Evolutionary conservation across 2,888 invertebrate genomes (phyloP).

Genomic region (Noctua comes): DNA sequence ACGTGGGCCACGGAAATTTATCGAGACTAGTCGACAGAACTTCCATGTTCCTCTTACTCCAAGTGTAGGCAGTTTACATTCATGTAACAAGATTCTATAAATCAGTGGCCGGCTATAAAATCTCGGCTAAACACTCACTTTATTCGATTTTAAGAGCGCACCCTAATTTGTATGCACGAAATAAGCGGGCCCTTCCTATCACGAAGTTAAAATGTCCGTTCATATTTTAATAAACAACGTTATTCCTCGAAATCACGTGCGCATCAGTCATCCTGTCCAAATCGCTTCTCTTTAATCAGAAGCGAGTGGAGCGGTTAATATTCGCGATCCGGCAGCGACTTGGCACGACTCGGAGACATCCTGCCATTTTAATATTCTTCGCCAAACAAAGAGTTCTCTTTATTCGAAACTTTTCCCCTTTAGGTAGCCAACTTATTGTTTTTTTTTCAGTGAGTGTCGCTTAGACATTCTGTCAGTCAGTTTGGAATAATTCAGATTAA

Average conservation of each 20-base stretch:
- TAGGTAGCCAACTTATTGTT: conserved; percentile 81
- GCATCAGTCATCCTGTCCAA: conserved; percentile 86
- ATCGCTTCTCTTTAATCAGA: conserved; percentile 86
- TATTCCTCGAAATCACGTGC: conserved; percentile 84
- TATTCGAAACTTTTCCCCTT: conserved; percentile 81
- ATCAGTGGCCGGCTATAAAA: conserved; percentile 78
- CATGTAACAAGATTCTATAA: conserved; percentile 77
- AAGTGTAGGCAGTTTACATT: conserved; percentile 78
- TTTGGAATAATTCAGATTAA: conserved; percentile 88
- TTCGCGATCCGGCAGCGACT: conserved; percentile 80
- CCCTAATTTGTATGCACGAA: conserved; percentile 85
- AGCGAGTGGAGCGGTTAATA: conserved; percentile 83
- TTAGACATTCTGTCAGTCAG: conserved; percentile 87
- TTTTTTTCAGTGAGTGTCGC: conserved; percentile 75
- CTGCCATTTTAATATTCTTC: conserved; percentile 85
- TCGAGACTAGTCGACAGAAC: conserved; percentile 76
- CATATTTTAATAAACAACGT: conserved; percentile 85
- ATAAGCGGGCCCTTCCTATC: conserved; percentile 83
- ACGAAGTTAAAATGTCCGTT: conserved; percentile 87
- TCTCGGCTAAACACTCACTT: conserved; percentile 79
- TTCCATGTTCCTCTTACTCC: conserved; percentile 74
- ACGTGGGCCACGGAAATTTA: conserved; percentile 83
- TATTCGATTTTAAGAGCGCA: conserved; percentile 82
- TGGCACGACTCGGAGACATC: conserved; percentile 78
- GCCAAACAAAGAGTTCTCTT: conserved; percentile 80